A percentile compares a stretch with the other conserved stretches of the same genome.
These are phyloP conservation scores for Heliangelus exortis DNA, from an alignment of 2,797 vertebrate genomes.

Conservation along the genomic window DNA sequence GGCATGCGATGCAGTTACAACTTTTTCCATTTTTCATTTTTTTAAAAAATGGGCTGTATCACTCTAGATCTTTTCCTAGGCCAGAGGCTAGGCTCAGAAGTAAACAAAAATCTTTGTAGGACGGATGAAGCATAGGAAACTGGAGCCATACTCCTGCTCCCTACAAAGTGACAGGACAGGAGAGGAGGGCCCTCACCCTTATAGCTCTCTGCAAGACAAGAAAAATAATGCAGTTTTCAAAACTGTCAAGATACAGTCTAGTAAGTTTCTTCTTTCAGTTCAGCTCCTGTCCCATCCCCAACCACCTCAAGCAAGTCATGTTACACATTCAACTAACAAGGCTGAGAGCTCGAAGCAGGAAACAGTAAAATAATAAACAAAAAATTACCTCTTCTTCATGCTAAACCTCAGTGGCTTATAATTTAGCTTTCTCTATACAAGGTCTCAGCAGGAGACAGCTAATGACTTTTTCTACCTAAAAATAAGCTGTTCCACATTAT, in stretches of 20 bases:
- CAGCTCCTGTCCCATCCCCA: not conserved
- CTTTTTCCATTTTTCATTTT: not conserved
- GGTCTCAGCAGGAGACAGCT: constrained; percentile 46
- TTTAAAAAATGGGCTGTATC: not conserved
- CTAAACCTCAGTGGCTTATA: constrained; percentile 28
- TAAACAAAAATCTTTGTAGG: not conserved
- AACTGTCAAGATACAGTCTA: not conserved
- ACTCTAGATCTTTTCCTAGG: not conserved
- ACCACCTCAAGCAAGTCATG: not conserved
- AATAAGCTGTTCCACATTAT: constrained; percentile 47
- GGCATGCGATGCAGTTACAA: not conserved
- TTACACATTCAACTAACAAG: not conserved
- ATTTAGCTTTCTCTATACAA: constrained; percentile 27
- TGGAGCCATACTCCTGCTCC: not conserved
- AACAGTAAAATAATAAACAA: constrained; percentile 22
- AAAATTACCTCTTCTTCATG: constrained; percentile 31
- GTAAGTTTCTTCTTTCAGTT: not conserved
- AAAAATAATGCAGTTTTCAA: not conserved
- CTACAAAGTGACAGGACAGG: not conserved
- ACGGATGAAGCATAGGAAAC: rapidly evolving
- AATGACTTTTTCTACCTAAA: constrained; percentile 56
- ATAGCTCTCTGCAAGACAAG: not conserved
- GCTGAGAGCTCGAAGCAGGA: not conserved
- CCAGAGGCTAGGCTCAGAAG: not conserved
- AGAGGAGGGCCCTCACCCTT: not conserved